phyloP scores from a whole-genome alignment of 2,888 invertebrate genomes.

The Drosophila buzzatii region DNA sequence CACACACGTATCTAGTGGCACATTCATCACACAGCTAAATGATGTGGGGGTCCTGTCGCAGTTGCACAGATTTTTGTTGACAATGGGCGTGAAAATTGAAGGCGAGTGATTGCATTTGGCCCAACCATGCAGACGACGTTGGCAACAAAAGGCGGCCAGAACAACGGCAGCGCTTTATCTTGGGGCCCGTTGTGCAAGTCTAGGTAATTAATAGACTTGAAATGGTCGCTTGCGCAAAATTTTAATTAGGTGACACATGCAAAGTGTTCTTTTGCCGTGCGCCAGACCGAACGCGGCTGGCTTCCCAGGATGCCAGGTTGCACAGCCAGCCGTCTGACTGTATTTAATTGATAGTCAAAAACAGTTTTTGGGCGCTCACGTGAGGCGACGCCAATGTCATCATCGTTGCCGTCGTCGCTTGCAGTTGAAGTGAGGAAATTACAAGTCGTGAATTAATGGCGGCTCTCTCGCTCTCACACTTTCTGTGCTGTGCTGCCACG shows the following conservation, averaged over 20 bases:
- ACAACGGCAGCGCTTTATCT: slow-evolving; percentile 35
- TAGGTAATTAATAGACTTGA: slow-evolving; percentile 79
- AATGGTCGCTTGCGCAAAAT: slow-evolving; percentile 75
- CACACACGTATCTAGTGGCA: slow-evolving; percentile 28
- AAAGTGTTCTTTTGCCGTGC: slow-evolving; percentile 43
- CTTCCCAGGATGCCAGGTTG: slow-evolving; percentile 26
- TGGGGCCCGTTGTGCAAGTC: slow-evolving; percentile 41
- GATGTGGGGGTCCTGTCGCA: slow-evolving; percentile 64
- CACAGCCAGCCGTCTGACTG: slow-evolving; percentile 35
- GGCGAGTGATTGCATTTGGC: slow-evolving; percentile 79
- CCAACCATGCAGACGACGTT: slow-evolving; percentile 20
- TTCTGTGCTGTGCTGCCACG: background rate
- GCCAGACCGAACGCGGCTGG: slow-evolving; percentile 18
- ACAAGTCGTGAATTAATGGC: slow-evolving; percentile 84
- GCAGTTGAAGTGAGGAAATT: slow-evolving; percentile 83
- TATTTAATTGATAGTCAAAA: slow-evolving; percentile 80
- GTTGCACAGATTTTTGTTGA: slow-evolving; percentile 77
- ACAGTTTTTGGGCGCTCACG: slow-evolving; percentile 54
- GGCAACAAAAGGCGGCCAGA: slow-evolving; percentile 33
- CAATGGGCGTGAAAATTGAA: slow-evolving; percentile 80
- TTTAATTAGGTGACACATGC: slow-evolving; percentile 79
- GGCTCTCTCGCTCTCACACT: slow-evolving; percentile 29
- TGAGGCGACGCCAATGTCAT: slow-evolving; percentile 37
- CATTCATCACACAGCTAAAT: slow-evolving; percentile 70
- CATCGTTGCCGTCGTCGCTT: slow-evolving; percentile 36